Evolutionary conservation across 2,113 vertebrate genomes (phyloP).

Genomic region (Microcebus ravelobensis): DNA sequence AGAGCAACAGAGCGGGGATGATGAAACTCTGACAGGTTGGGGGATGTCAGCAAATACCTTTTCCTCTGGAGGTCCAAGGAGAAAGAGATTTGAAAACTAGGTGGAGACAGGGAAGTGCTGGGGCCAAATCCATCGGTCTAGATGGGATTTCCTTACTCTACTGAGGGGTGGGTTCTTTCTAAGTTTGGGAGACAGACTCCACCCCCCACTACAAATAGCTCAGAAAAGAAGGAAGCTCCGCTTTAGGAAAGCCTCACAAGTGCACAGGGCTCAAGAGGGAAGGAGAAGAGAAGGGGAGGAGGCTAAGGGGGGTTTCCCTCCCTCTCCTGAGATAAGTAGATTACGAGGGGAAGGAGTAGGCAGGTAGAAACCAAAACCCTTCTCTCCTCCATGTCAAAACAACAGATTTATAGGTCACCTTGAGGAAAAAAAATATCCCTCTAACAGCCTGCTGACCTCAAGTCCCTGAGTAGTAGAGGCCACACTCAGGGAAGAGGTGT

Average conservation of each 20-base stretch:
- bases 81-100: slow-evolving; percentile 20
- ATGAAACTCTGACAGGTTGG: background rate
- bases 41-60: slow-evolving; percentile 31
- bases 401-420: slow-evolving; percentile 53
- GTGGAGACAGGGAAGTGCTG: background rate
- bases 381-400: background rate
- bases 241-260: slow-evolving; percentile 39
- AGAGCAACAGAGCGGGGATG: background rate
- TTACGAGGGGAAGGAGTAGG: slow-evolving; percentile 20
- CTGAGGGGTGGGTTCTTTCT: background rate
- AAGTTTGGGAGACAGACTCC: background rate
- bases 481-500: background rate
- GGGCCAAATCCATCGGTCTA: background rate
- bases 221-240: background rate
- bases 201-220: background rate
- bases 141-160: background rate
- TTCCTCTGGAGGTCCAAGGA: background rate
- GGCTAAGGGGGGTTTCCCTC: background rate
- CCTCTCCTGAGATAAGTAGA: slow-evolving; percentile 32
- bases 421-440: background rate
- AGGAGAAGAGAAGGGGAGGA: background rate
- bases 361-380: slow-evolving; percentile 52
- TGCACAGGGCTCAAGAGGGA: background rate
- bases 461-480: background rate
- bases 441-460: background rate